Conservation (phyloP, 2,797 vertebrate genomes). For the Sebastes miniatus region DNA sequence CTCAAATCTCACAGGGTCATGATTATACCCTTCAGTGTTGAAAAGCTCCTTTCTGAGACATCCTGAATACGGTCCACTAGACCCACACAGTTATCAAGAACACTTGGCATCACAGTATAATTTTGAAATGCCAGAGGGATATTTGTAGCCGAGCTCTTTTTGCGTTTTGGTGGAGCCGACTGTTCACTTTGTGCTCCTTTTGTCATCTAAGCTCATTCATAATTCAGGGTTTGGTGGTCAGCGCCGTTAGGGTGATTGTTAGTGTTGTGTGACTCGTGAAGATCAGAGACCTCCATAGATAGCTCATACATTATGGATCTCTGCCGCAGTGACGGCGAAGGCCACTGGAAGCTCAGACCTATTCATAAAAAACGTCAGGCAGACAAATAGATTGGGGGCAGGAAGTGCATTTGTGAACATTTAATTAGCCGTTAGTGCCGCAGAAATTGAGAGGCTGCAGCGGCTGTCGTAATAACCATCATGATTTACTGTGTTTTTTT, state of each 20-base stretch:
- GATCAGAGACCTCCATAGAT: slow-evolving; percentile 63
- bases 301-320: slow-evolving; percentile 71
- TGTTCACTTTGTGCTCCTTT: slow-evolving; percentile 17
- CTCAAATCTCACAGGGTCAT: slow-evolving; percentile 44
- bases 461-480: slow-evolving; percentile 34
- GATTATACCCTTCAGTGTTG: slow-evolving; percentile 50
- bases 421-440: slow-evolving; percentile 58
- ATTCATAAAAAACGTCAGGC: slow-evolving; percentile 46
- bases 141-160: slow-evolving; percentile 20
- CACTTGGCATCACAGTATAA: slow-evolving; percentile 11
- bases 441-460: slow-evolving; percentile 51
- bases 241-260: slow-evolving; percentile 56
- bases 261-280: slow-evolving; percentile 67
- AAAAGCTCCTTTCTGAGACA: slow-evolving; percentile 36
- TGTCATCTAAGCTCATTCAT: slow-evolving; percentile 66
- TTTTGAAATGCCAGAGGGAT: slow-evolving; percentile 30
- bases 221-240: slow-evolving; percentile 66
- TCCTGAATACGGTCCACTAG: slow-evolving; percentile 1
- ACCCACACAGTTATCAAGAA: slow-evolving; percentile 35
- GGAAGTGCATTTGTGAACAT: slow-evolving; percentile 60
- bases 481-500: slow-evolving; percentile 13
- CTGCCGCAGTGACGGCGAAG: slow-evolving; percentile 18
- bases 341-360: slow-evolving; percentile 32
- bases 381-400: slow-evolving; percentile 35
- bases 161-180: slow-evolving; percentile 15